A percentile compares a stretch with the other conserved stretches of the same genome.
phyloP scores from a whole-genome alignment of 1,140 invertebrate species.

The Phocides pigmalion region DNA sequence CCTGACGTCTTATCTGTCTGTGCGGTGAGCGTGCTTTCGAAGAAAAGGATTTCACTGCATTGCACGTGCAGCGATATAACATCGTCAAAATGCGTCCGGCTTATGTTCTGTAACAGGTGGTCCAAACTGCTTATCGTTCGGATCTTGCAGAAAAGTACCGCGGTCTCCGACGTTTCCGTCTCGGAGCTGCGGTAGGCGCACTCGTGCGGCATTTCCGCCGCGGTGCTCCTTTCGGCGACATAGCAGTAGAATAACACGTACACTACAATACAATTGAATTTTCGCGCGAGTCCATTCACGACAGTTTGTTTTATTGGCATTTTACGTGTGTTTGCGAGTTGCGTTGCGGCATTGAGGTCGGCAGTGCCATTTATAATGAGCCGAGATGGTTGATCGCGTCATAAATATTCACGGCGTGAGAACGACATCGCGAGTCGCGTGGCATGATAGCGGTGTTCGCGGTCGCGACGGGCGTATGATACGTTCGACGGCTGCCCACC shows the following conservation, averaged over 20 bases:
- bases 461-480: constrained; percentile 46
- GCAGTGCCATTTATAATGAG: constrained; percentile 76
- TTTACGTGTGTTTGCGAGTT: constrained; percentile 64
- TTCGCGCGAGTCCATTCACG: constrained; percentile 73
- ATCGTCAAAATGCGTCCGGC: constrained; percentile 70
- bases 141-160: constrained; percentile 78
- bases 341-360: constrained; percentile 62
- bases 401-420: constrained; percentile 74
- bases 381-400: constrained; percentile 68
- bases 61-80: constrained; percentile 88
- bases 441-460: constrained; percentile 54
- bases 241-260: constrained; percentile 77
- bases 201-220: constrained; percentile 77
- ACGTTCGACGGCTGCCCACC: constrained; percentile 71
- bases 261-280: constrained; percentile 74
- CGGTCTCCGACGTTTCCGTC: constrained; percentile 70
- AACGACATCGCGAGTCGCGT: constrained; percentile 76
- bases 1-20: constrained; percentile 59
- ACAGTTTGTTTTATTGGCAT: constrained; percentile 78
- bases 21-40: constrained; percentile 87
- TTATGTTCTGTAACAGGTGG: constrained; percentile 76
- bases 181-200: constrained; percentile 75
- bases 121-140: constrained; percentile 78
- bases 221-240: constrained; percentile 62
- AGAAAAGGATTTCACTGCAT: constrained; percentile 92